Evolutionary conservation across 1,140 invertebrate genomes (phyloP).

Genomic region (Cydia amplana): DNA sequence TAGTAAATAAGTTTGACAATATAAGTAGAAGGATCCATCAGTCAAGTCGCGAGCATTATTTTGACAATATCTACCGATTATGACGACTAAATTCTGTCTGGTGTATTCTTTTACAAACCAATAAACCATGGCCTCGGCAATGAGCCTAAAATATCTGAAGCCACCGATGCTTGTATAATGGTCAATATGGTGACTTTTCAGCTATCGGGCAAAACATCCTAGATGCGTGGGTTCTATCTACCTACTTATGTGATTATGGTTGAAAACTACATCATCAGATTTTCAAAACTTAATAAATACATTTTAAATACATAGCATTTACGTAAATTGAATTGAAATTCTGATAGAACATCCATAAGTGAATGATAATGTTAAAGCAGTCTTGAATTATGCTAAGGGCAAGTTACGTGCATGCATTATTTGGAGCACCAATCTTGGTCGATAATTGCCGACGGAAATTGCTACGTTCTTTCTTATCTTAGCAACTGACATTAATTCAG

Average conservation of each 20-base stretch:
- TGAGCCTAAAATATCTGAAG: neutral
- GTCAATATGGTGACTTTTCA: neutral
- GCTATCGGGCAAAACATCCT: too few relatives aligned
- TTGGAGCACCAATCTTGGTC: neutral
- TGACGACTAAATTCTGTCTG: neutral
- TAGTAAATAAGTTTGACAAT: constrained; percentile 4
- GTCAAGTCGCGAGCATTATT: neutral
- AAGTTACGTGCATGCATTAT: neutral
- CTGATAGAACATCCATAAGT: neutral
- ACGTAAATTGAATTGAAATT: neutral
- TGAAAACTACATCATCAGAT: too few relatives aligned
- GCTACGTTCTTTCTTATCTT: neutral
- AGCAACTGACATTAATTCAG: neutral
- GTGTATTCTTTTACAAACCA: neutral
- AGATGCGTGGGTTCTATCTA: too few relatives aligned
- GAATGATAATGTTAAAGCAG: neutral
- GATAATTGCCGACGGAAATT: neutral
- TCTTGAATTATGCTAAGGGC: neutral
- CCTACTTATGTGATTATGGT: too few relatives aligned
- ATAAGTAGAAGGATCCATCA: neutral
- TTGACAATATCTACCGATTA: constrained; percentile 7
- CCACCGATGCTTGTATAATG: neutral
- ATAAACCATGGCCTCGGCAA: neutral
- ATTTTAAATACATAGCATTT: neutral
- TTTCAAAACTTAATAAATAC: too few relatives aligned